phyloP scores from a whole-genome alignment of 2,888 invertebrate genomes.

The Cataglyphis livida region DNA sequence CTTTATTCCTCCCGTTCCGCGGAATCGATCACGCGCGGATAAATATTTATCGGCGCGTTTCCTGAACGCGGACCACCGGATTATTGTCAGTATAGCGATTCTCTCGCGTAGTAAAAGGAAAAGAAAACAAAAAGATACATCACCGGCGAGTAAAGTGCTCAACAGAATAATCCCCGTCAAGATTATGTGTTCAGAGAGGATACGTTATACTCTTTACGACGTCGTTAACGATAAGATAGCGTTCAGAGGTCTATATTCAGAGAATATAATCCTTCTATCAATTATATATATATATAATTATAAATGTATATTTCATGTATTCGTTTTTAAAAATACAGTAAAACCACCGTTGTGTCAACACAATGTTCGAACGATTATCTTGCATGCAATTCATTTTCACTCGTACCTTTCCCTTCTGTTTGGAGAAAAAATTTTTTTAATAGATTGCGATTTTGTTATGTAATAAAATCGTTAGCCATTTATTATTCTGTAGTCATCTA shows the following conservation, averaged over 20 bases:
- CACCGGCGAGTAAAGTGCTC: constrained; percentile 51
- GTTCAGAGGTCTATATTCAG: constrained; percentile 36
- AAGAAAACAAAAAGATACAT: constrained; percentile 17
- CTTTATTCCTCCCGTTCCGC: background rate
- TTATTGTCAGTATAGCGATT: constrained; percentile 39
- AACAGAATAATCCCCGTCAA: constrained; percentile 53
- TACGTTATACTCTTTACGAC: constrained; percentile 53
- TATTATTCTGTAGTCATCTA: background rate
- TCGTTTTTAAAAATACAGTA: constrained; percentile 74
- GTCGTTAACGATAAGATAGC: constrained; percentile 47
- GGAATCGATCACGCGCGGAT: background rate
- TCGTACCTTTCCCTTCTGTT: background rate
- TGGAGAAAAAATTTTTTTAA: background rate
- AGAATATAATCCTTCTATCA: constrained; percentile 41
- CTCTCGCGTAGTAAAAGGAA: constrained; percentile 29
- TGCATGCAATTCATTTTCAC: background rate
- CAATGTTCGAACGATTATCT: background rate
- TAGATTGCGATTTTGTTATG: background rate
- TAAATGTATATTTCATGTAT: constrained; percentile 77
- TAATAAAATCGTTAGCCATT: background rate
- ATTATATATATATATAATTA: constrained; percentile 60
- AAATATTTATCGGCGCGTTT: constrained; percentile 25
- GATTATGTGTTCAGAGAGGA: constrained; percentile 68
- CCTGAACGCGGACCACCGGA: background rate
- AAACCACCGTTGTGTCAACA: constrained; percentile 55